Percentiles rank a stretch among this genome's conserved stretches.
These are phyloP conservation scores for Epinotia nisella DNA, from an alignment of 2,888 invertebrate genomes.

Conservation along the genomic window DNA sequence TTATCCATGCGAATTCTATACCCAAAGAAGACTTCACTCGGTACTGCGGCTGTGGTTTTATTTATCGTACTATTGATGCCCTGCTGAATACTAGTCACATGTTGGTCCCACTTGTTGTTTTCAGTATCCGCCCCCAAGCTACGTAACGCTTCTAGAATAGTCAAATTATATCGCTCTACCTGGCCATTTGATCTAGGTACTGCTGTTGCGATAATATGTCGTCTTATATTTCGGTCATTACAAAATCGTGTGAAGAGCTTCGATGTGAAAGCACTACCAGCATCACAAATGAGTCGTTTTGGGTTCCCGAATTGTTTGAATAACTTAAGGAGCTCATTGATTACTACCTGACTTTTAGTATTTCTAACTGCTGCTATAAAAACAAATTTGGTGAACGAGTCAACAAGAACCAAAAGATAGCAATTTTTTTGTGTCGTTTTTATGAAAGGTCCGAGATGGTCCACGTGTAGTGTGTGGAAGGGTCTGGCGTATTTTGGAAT, in stretches of 20 bases:
- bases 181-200: constrained; percentile 48
- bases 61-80: constrained; percentile 48
- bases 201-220: constrained; percentile 46
- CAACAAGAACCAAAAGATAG: constrained; percentile 51
- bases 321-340: constrained; percentile 49
- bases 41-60: constrained; percentile 47
- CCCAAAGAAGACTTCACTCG: constrained; percentile 48
- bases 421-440: constrained; percentile 42
- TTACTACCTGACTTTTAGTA: constrained; percentile 45
- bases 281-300: constrained; percentile 49
- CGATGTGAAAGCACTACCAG: constrained; percentile 51
- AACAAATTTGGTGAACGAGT: constrained; percentile 56
- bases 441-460: constrained; percentile 23
- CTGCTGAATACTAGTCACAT: constrained; percentile 49
- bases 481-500: constrained; percentile 39
- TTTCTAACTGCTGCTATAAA: constrained; percentile 51
- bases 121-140: constrained; percentile 48
- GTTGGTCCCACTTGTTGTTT: constrained; percentile 48
- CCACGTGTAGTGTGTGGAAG: constrained; percentile 48
- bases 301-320: constrained; percentile 51
- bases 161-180: constrained; percentile 49
- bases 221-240: constrained; percentile 44
- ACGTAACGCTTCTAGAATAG: constrained; percentile 48
- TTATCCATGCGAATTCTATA: constrained; percentile 45
- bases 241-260: constrained; percentile 47